These are phyloP conservation scores for Acestrorhynchus altus DNA, from an alignment of 2,797 vertebrate genomes.

Conservation along the genomic window DNA sequence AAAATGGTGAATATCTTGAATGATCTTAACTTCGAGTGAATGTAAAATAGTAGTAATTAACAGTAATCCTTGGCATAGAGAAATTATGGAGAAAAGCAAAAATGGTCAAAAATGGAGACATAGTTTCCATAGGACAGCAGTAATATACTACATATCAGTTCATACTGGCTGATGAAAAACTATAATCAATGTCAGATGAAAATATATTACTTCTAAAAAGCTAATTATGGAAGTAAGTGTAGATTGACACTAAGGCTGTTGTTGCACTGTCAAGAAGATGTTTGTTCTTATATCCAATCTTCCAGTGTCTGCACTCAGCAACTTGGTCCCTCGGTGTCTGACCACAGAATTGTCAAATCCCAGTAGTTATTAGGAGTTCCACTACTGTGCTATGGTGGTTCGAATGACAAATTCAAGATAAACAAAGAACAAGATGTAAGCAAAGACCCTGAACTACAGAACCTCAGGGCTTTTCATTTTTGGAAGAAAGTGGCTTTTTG, in stretches of 20 bases:
- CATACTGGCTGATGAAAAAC: neutral
- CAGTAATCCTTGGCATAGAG: too few species aligned
- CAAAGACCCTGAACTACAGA: neutral
- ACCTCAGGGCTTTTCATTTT: neutral
- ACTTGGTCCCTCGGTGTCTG: constrained; percentile 3
- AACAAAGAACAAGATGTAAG: constrained; percentile 23
- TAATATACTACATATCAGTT: too few species aligned
- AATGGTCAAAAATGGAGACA: too few species aligned
- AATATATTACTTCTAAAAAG: neutral
- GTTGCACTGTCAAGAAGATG: neutral
- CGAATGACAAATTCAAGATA: constrained; percentile 14
- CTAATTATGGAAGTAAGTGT: neutral
- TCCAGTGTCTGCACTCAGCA: constrained; percentile 1
- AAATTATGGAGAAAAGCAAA: too few species aligned
- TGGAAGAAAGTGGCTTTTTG: neutral
- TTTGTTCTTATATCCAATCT: constrained; percentile 5
- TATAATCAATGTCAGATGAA: too few species aligned
- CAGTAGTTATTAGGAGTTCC: constrained; percentile 19
- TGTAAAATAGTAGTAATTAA: too few species aligned
- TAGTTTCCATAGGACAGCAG: too few species aligned
- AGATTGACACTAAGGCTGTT: neutral
- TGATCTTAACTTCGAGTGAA: too few species aligned
- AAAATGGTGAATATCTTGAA: too few species aligned
- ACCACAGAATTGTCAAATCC: constrained; percentile 18
- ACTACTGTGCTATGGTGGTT: neutral